Percentiles rank a stretch among this genome's conserved stretches.
Conservation (phyloP, 2,888 invertebrate genomes). For the Lasioglossum leucozonium region DNA sequence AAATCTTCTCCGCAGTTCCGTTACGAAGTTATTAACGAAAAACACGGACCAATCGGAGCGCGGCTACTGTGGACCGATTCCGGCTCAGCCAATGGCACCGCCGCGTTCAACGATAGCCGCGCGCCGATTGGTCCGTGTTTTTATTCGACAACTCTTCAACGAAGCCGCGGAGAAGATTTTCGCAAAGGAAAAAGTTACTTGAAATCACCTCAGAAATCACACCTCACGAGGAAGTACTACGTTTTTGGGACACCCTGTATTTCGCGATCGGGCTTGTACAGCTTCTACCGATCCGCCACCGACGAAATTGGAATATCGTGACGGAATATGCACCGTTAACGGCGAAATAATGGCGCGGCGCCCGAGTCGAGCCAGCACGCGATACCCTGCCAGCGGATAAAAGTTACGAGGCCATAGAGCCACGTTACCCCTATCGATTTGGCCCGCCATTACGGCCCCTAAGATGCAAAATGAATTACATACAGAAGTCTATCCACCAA, state of each 20-base stretch:
- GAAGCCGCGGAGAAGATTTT: no score
- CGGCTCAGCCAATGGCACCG: no score
- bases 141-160: no score
- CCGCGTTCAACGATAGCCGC: no score
- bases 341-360: not conserved
- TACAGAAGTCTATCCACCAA: not conserved
- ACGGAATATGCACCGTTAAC: not conserved
- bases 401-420: not conserved
- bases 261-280: not conserved
- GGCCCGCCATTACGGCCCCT: constrained; percentile 5
- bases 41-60: no score
- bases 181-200: no score
- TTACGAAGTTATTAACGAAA: no score
- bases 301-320: not conserved
- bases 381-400: constrained; percentile 4
- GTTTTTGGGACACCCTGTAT: not conserved
- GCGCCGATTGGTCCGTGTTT: no score
- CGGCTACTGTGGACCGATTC: no score
- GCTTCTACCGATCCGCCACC: not conserved
- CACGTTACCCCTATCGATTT: constrained; percentile 34
- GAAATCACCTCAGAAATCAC: no score
- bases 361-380: not conserved
- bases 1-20: no score
- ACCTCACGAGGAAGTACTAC: no score
- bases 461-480: constrained; percentile 37